Evolutionary conservation across 2,888 invertebrate genomes (phyloP).

Genomic region (Cantharis rufa): DNA sequence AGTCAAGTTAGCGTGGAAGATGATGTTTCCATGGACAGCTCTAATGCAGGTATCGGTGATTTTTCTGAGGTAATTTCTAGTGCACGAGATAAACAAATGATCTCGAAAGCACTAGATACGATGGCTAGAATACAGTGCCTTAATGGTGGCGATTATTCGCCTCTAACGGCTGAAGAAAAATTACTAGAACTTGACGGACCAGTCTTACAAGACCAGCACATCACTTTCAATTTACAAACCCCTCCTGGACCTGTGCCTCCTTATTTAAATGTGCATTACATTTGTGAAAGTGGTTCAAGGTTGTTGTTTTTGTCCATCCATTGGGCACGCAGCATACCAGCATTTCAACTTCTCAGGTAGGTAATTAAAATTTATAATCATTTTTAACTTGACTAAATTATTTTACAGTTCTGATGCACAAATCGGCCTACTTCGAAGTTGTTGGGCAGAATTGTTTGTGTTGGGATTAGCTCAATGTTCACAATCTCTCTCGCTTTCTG

Average conservation of each 20-base stretch:
- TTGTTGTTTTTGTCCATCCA: slow-evolving; percentile 88
- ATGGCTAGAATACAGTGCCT: slow-evolving; percentile 60
- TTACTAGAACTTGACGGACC: slow-evolving; percentile 62
- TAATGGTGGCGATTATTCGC: slow-evolving; percentile 49
- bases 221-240: slow-evolving; percentile 76
- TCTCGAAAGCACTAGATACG: slow-evolving; percentile 73
- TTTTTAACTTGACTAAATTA: slow-evolving; percentile 8
- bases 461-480: slow-evolving; percentile 89
- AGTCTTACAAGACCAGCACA: slow-evolving; percentile 69
- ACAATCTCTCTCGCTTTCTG: slow-evolving; percentile 73
- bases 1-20: slow-evolving; percentile 60
- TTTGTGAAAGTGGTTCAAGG: slow-evolving; percentile 93
- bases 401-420: slow-evolving; percentile 77
- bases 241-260: slow-evolving; percentile 77
- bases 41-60: slow-evolving; percentile 56
- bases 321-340: slow-evolving; percentile 85
- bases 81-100: slow-evolving; percentile 63
- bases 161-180: slow-evolving; percentile 48
- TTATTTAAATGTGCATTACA: slow-evolving; percentile 91
- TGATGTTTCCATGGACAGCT: slow-evolving; percentile 62
- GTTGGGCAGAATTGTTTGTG: slow-evolving; percentile 92
- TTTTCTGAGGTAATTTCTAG: slow-evolving; percentile 64
- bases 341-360: slow-evolving; percentile 82
- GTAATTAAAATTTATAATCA: slow-evolving; percentile 54
- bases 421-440: slow-evolving; percentile 79